Evolutionary conservation across 2,888 invertebrate genomes (phyloP), one percentile per base, ranked within the genome.

Genomic region (Pachymerium ferrugineum): DNA sequence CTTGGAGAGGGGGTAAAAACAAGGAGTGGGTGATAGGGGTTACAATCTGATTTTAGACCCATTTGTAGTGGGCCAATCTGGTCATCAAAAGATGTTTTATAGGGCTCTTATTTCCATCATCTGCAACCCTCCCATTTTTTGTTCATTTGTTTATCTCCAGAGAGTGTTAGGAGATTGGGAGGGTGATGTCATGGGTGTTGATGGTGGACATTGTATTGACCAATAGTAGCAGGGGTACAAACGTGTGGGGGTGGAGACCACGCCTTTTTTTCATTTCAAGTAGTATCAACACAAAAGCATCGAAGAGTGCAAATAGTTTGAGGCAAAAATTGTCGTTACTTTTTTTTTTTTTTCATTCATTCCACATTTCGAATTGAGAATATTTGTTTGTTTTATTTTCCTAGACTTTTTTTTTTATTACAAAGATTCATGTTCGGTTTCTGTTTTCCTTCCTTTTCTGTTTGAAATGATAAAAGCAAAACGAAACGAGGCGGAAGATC

Each of bases 1-100:
- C 62, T 62, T 25, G 62, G n/a, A 62, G 62, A 62, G 62, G 62
- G 47, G 62, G 62, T 62, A 62, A 62, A 62, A 62, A 62, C 22
- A 28, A 62, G 62, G 62, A 28, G 62, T 62, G 62, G 62, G 62
- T 62, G 62, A 28, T 4, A 25, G 62, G 62, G 62, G 62, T 62
- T 62, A 62, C 62, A 62, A 62, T 62, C 62, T 62, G 62, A 62
- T 62, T 62, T 62, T 62, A 62, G 62, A 25, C 62, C 62, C 62
- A 62, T 62, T 62, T 62, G 62, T 62, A 62, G 62, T 62, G 25
- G 62, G 62, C 62, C 62, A 62, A 62, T 62, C 62, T 62, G 62
- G 62, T 62, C 62, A 62, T 62, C 62, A 62, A 62, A 62, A 62
- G 62, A 62, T 62, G 62, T 62, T 62, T 62, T 62, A 62, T 62